Evolutionary conservation across 2,797 vertebrate genomes (phyloP).

Genomic region (Silurus aristotelis): DNA sequence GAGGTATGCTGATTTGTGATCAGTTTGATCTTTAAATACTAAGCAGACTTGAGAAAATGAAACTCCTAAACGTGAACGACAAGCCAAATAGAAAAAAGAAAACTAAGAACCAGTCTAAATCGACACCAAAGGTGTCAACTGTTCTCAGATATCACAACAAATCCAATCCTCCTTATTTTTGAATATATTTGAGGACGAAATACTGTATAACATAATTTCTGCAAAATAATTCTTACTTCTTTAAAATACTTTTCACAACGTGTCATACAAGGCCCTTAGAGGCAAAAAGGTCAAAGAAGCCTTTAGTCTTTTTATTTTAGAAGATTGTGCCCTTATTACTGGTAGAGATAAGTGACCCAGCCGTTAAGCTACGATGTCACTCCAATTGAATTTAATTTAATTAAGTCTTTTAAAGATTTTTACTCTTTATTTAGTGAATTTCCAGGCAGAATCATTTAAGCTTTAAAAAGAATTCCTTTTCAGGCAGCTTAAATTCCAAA

Average conservation of each 20-base stretch:
- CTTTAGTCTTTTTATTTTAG: background rate
- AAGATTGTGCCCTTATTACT: background rate
- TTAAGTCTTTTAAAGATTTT: background rate
- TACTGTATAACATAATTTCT: background rate
- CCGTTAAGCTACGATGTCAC: background rate
- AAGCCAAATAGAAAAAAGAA: background rate
- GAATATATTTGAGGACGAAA: background rate
- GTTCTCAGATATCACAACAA: slow-evolving; percentile 22
- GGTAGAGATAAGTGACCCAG: background rate
- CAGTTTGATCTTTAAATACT: slow-evolving; percentile 35
- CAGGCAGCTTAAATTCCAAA: background rate
- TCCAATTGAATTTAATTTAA: background rate
- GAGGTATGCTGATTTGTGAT: slow-evolving; percentile 33
- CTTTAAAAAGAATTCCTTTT: background rate
- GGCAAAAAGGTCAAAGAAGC: background rate
- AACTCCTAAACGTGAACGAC: slow-evolving; percentile 12
- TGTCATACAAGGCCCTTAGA: background rate
- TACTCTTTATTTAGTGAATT: background rate
- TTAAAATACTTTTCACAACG: background rate
- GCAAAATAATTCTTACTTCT: background rate
- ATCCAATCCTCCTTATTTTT: slow-evolving; percentile 52
- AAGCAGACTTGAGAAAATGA: slow-evolving; percentile 9
- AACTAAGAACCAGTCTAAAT: background rate
- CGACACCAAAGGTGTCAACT: background rate
- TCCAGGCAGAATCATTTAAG: background rate